Conservation (phyloP, 2,888 invertebrate species). For the Lasioglossum pauxillum region DNA sequence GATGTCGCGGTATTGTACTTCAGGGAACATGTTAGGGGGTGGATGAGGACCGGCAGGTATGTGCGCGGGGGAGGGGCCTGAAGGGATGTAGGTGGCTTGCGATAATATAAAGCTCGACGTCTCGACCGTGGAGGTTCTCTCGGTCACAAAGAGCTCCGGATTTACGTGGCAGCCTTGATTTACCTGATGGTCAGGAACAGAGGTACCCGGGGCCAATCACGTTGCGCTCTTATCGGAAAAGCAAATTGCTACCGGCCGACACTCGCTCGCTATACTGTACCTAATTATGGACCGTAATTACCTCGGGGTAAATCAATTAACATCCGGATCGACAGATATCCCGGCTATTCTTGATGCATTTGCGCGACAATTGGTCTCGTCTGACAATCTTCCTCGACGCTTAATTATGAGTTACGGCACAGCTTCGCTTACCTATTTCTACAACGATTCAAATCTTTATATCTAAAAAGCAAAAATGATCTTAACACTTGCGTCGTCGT, state of each 20-base stretch:
- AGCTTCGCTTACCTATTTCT: not conserved
- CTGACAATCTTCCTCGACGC: not conserved
- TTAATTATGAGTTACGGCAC: conserved; percentile 20
- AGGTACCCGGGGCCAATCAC: conserved; percentile 56
- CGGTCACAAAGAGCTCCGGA: conserved; percentile 60
- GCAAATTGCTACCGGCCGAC: conserved; percentile 64
- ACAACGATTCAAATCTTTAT: not conserved
- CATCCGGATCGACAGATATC: conserved; percentile 43
- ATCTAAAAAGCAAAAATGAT: too few relatives aligned
- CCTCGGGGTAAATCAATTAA: conserved; percentile 65
- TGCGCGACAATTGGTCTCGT: conserved; percentile 8
- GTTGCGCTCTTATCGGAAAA: conserved; percentile 63
- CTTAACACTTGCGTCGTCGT: too few relatives aligned
- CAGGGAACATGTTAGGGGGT: not conserved
- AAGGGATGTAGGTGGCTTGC: conserved; percentile 33
- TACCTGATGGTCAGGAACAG: conserved; percentile 57
- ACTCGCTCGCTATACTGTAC: conserved; percentile 36
- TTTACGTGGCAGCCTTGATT: conserved; percentile 64
- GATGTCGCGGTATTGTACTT: conserved; percentile 42
- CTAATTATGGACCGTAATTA: conserved; percentile 70
- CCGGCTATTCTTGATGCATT: conserved; percentile 42
- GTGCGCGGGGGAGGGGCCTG: not conserved
- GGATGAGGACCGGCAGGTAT: not conserved
- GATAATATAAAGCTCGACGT: conserved; percentile 63
- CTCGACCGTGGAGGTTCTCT: conserved; percentile 27